Percentiles rank a stretch among this genome's conserved stretches.
Evolutionary conservation across 2,797 vertebrate species (phyloP).

Genomic region (Peromyscus attwateri): DNA sequence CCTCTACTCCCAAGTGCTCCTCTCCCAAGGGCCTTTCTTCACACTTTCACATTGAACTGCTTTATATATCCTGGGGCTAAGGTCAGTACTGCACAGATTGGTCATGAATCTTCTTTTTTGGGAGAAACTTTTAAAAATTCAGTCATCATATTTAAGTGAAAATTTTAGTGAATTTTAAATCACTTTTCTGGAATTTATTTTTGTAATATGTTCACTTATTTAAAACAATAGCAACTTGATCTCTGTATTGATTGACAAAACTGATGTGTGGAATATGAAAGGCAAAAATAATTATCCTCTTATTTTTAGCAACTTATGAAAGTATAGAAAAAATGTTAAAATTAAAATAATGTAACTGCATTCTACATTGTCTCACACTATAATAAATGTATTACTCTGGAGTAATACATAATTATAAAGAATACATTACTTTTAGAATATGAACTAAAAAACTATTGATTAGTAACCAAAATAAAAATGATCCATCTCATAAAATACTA

Average conservation of each 20-base stretch:
- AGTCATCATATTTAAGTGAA: background rate
- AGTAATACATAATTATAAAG: background rate
- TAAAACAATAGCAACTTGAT: conserved; percentile 19
- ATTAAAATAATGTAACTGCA: conserved; percentile 20
- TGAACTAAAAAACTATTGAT: background rate
- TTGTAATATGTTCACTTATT: background rate
- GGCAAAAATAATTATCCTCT: conserved; percentile 51
- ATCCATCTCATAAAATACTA: conserved; percentile 39
- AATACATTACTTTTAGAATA: conserved; percentile 51
- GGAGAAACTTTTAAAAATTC: background rate
- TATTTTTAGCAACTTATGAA: conserved; percentile 54
- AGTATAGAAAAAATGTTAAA: conserved; percentile 45
- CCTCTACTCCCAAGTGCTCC: background rate
- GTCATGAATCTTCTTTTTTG: background rate
- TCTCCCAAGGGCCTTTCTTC: background rate
- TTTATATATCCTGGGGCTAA: background rate
- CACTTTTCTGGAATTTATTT: conserved; percentile 31
- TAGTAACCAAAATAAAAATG: background rate
- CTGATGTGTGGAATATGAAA: conserved; percentile 17
- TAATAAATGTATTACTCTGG: conserved; percentile 22
- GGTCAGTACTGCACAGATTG: background rate
- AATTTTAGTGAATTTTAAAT: conserved; percentile 49
- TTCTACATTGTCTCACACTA: background rate
- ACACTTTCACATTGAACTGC: too few relatives aligned
- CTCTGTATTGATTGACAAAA: conserved; percentile 47